These are phyloP conservation scores for Lasioglossum pauxillum DNA, from an alignment of 2,888 invertebrate species.

Conservation along the genomic window DNA sequence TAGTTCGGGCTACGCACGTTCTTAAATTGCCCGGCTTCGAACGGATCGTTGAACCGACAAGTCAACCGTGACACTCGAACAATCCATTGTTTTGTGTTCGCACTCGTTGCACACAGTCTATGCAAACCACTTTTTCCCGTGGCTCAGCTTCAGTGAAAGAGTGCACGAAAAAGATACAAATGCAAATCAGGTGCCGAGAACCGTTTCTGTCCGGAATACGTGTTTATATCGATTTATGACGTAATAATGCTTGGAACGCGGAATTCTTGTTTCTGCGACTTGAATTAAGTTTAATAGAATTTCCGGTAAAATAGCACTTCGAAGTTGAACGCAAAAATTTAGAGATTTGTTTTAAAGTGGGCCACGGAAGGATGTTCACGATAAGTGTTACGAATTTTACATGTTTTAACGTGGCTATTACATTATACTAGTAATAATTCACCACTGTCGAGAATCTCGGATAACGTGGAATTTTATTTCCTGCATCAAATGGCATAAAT, in stretches of 20 bases:
- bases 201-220: not conserved
- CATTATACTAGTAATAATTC: not conserved
- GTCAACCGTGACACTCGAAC: slow-evolving; percentile 69
- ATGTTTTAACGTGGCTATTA: not conserved
- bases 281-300: slow-evolving; percentile 15
- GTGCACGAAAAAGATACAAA: slow-evolving; percentile 8
- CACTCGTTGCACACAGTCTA: slow-evolving; percentile 37
- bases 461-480: not conserved
- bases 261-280: not conserved
- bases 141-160: not conserved
- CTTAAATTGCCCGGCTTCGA: slow-evolving; percentile 45
- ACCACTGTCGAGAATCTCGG: not conserved
- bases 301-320: not conserved
- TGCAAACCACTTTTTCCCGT: slow-evolving; percentile 23
- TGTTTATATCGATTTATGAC: slow-evolving; percentile 7
- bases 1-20: slow-evolving; percentile 12
- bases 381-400: not conserved
- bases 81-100: slow-evolving; percentile 70
- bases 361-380: not conserved
- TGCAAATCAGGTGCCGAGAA: slow-evolving; percentile 17
- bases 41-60: slow-evolving; percentile 75
- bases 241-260: not conserved
- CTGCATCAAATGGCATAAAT: not conserved
- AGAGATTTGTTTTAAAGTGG: not conserved
- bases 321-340: slow-evolving; percentile 12